Evolutionary conservation across 2,888 invertebrate genomes (phyloP).

Genomic region (Caenorhabditis angaria): DNA sequence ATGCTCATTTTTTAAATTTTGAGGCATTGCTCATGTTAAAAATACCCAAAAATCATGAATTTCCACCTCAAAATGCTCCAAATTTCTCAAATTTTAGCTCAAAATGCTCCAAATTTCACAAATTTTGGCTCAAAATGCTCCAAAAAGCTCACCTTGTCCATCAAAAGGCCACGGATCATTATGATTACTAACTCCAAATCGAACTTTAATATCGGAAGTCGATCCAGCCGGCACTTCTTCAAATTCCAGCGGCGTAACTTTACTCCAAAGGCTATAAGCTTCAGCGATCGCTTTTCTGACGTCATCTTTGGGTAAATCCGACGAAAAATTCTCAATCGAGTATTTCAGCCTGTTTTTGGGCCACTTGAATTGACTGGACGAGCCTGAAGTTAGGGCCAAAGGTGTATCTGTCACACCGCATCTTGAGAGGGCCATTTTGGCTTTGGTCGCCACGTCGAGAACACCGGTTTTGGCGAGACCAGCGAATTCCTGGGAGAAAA

Average conservation of each 20-base stretch:
- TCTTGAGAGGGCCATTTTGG: slow-evolving; percentile 69
- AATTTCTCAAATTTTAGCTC: no score
- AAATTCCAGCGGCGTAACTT: slow-evolving; percentile 61
- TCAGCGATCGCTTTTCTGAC: slow-evolving; percentile 64
- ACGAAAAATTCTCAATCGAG: slow-evolving; percentile 65
- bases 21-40: background rate
- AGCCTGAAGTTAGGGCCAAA: slow-evolving; percentile 44
- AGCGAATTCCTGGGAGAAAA: slow-evolving; percentile 72
- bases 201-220: slow-evolving; percentile 61
- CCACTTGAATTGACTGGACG: slow-evolving; percentile 61
- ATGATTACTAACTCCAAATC: slow-evolving; percentile 65
- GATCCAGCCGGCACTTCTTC: slow-evolving; percentile 59
- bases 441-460: slow-evolving; percentile 62
- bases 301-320: slow-evolving; percentile 63
- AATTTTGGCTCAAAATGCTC: no score
- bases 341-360: slow-evolving; percentile 65
- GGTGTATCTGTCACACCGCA: slow-evolving; percentile 69
- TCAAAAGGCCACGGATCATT: slow-evolving; percentile 71
- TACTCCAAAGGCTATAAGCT: slow-evolving; percentile 68
- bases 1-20: no score
- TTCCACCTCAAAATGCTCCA: no score
- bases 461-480: slow-evolving; percentile 64
- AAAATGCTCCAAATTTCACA: no score
- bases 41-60: background rate
- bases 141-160: slow-evolving; percentile 60